Percentiles rank a stretch among this genome's conserved stretches.
These are phyloP conservation scores for Drosophila mimica DNA, from an alignment of 2,888 invertebrate species.

Conservation along the genomic window DNA sequence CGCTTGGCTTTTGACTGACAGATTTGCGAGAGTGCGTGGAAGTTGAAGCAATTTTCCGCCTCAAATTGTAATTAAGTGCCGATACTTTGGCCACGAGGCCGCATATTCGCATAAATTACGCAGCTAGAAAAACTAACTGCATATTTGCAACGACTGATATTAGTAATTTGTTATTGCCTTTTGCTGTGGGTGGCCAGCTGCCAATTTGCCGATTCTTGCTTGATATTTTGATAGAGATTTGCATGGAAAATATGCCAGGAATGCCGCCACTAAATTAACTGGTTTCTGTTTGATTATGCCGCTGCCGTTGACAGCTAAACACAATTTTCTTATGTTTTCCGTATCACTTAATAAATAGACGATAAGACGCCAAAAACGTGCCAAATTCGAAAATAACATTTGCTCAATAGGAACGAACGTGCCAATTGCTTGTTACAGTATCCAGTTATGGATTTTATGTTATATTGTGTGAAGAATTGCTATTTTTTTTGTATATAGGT, in stretches of 20 bases:
- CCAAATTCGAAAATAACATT: conserved; percentile 9
- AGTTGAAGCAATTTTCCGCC: conserved; percentile 32
- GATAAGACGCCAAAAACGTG: conserved; percentile 37
- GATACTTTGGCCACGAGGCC: conserved; percentile 40
- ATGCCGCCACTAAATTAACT: conserved; percentile 20
- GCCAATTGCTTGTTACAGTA: conserved; percentile 17
- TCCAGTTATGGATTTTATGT: background rate
- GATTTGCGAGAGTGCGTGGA: conserved; percentile 42
- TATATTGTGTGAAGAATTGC: background rate
- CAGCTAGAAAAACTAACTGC: conserved; percentile 18
- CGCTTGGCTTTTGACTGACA: conserved; percentile 29
- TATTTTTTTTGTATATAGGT: background rate
- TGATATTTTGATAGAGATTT: conserved; percentile 20
- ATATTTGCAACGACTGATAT: background rate
- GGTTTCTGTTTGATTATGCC: conserved; percentile 19
- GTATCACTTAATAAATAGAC: background rate
- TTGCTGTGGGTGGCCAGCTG: conserved; percentile 58
- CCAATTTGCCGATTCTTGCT: conserved; percentile 44
- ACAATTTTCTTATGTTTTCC: conserved; percentile 9
- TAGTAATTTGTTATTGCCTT: conserved; percentile 15
- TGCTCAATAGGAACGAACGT: conserved; percentile 31
- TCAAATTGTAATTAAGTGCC: conserved; percentile 43
- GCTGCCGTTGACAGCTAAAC: conserved; percentile 29
- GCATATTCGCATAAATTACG: conserved; percentile 73
- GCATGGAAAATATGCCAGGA: conserved; percentile 43